These are phyloP conservation scores for Anagrus nilaparvatae DNA, from an alignment of 1,140 invertebrate species.

Conservation along the genomic window DNA sequence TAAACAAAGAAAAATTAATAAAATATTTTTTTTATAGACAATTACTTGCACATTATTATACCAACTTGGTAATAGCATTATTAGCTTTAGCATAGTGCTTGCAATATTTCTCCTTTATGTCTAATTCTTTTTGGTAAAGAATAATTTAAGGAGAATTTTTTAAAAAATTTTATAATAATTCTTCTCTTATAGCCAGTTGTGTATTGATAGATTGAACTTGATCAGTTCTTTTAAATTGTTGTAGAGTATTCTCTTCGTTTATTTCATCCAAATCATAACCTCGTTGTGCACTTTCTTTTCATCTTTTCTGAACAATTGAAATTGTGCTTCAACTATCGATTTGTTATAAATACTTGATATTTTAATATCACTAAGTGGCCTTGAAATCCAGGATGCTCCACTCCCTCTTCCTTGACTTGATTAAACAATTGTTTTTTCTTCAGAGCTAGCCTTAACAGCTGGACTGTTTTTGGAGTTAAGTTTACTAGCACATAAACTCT, in stretches of 20 bases:
- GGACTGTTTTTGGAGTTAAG: no score
- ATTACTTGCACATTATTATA: no score
- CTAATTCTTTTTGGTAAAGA: conserved; percentile 43
- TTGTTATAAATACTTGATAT: no score
- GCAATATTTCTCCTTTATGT: conserved; percentile 62
- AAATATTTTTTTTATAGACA: conserved; percentile 30
- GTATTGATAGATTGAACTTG: conserved; percentile 62
- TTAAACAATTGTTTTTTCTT: no score
- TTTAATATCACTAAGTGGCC: no score
- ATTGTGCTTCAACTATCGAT: no score
- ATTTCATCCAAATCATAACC: conserved; percentile 45
- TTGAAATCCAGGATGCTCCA: no score
- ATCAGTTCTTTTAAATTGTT: conserved; percentile 45
- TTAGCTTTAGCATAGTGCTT: conserved; percentile 48
- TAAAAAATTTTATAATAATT: conserved; percentile 56
- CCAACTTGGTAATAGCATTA: conserved; percentile 35
- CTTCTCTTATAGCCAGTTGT: conserved; percentile 65
- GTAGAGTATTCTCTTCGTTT: conserved; percentile 53
- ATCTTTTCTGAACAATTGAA: no score
- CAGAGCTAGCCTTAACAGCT: no score
- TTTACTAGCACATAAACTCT: no score
- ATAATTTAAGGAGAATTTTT: conserved; percentile 53
- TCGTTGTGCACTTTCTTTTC: conserved; percentile 18
- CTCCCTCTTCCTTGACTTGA: no score
- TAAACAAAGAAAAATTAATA: no score